These are phyloP conservation scores for Lanistes nyassanus DNA, from an alignment of 1,140 invertebrate species.

Conservation along the genomic window DNA sequence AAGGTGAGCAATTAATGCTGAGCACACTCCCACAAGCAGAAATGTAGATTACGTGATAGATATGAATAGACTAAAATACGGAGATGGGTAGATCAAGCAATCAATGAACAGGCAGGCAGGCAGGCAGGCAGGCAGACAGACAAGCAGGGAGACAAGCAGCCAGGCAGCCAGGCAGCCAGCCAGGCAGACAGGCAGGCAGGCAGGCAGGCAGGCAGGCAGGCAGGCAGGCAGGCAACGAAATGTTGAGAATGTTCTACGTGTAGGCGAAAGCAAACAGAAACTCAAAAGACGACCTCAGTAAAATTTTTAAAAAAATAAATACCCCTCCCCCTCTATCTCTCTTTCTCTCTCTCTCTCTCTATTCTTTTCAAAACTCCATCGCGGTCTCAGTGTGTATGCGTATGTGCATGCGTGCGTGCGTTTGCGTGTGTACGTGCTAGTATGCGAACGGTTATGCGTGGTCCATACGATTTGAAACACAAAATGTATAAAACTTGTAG, in stretches of 20 bases:
- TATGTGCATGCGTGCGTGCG: not conserved
- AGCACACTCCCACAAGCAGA: not conserved
- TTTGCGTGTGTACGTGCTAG: not conserved
- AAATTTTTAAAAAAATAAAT: not conserved
- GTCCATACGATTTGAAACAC: too few species aligned
- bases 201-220: not conserved
- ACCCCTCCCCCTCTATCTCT: not conserved
- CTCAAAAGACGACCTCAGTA: not conserved
- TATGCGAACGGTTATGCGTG: not conserved
- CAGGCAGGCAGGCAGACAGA: too few species aligned
- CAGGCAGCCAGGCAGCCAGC: too few species aligned
- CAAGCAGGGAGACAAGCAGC: too few species aligned
- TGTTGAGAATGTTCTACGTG: not conserved
- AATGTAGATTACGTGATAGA: not conserved
- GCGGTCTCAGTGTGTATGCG: too few species aligned
- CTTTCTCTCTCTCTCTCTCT: conserved; percentile 8
- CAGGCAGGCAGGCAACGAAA: not conserved
- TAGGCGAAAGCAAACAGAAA: not conserved
- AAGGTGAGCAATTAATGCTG: too few species aligned
- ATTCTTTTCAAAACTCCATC: too few species aligned
- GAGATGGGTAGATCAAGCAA: not conserved
- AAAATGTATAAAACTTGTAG: not conserved
- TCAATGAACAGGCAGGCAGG: too few species aligned
- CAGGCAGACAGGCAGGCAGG: too few species aligned
- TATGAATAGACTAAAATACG: not conserved